Evolutionary conservation across 2,797 vertebrate species (phyloP), one percentile per base, ranked within the genome.

Genomic region (Octomys mimax): DNA sequence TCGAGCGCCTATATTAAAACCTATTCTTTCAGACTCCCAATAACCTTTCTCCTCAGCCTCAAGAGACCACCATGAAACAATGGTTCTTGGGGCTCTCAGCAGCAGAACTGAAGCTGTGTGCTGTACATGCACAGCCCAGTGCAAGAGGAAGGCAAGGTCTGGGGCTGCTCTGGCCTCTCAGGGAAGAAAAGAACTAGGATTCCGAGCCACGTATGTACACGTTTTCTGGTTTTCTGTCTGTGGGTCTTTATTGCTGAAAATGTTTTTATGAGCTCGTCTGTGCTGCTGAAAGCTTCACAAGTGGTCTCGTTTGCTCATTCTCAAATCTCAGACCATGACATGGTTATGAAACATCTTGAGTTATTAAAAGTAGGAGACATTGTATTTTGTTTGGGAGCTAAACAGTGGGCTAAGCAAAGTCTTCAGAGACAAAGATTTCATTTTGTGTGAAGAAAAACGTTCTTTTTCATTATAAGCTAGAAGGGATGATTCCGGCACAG

Each of bases 291-390:
- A 86, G 92, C 71, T 97, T 97, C 95, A 26, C 94, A 42, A 42
- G 97, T 96, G 75, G 1, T 93, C 88, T 91, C 92, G 3, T 66
- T 96, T 92, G 62, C 97, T 97, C 70, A 31, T 73, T 97, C 80
- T 89, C 80, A 97, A 95, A 96, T 93, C 95, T 84, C 46, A 97
- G 96, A 97, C 92, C 86, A 91, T 49, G 61, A 82, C 80, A 62
- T 49, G 86, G 61, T 94, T 97, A 97, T 95, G 95, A 97, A 98
- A 97, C 97, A 97, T 98, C 95, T 98, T 97, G 78, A 96, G 62
- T 95, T 96, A 91, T 97, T 96, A 97, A 26, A 91, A 97, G 96
- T 92, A 87, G 93, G 94, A 93, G 96, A 97, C 95, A 97, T 96
- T 94, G 93, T 97, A 97, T 96, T 97, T 97, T 97, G 97, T 91